These are phyloP conservation scores for Lithobates pipiens DNA, from an alignment of 2,797 vertebrate species.

Conservation along the genomic window DNA sequence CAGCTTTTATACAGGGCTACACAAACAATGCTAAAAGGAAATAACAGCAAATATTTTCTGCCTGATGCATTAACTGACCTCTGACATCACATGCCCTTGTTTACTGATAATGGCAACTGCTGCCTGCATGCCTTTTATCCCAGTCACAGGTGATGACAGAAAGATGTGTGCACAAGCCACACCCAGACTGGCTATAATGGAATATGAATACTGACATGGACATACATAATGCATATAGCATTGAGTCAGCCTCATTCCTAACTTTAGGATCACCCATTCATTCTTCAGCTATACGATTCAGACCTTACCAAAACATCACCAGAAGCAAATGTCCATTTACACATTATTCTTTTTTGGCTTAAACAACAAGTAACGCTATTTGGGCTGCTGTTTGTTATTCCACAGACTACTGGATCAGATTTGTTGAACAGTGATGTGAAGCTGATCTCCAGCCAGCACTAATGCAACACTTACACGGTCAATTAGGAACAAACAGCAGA, in stretches of 20 bases:
- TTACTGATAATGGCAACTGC: slow-evolving; percentile 1
- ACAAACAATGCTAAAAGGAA: not conserved
- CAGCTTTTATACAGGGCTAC: not conserved
- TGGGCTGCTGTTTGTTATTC: no score
- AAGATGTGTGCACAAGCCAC: slow-evolving; percentile 7
- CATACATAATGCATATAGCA: not conserved
- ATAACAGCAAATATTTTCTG: slow-evolving; percentile 1
- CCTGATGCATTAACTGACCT: slow-evolving; percentile 5
- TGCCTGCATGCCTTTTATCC: not conserved
- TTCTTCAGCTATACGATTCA: not conserved
- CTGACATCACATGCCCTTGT: not conserved
- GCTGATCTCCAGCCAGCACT: no score
- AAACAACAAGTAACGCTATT: not conserved
- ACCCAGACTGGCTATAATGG: slow-evolving; percentile 13
- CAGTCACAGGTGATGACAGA: slow-evolving; percentile 32
- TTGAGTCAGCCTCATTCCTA: slow-evolving; percentile 6
- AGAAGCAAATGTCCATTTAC: not conserved
- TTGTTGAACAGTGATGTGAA: no score
- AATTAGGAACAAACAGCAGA: no score
- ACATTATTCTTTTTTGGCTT: not conserved
- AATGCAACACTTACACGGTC: no score
- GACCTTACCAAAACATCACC: not conserved
- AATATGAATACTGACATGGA: not conserved
- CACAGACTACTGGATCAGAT: no score
- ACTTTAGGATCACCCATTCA: not conserved